Percentiles rank a stretch among this genome's conserved stretches.
Conservation (phyloP, 2,888 invertebrate species). For the Pammene fasciana region DNA sequence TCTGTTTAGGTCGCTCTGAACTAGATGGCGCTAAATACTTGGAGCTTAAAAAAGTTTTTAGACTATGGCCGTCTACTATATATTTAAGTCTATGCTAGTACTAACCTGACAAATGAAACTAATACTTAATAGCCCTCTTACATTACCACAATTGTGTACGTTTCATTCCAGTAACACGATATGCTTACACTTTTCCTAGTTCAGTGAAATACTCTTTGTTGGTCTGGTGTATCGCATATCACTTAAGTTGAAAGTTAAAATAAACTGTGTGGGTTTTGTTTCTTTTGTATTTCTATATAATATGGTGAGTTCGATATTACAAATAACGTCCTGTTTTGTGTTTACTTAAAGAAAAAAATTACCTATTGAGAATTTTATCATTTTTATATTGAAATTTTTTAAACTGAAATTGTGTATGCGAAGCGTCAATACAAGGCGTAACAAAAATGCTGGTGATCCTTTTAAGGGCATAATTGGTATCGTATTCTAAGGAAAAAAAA, state of each 20-base stretch:
- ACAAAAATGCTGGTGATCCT: too few species aligned
- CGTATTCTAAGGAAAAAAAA: too few species aligned
- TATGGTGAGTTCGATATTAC: neutral
- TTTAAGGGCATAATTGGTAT: too few species aligned
- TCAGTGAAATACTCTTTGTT: slow-evolving; percentile 20
- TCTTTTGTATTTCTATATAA: neutral
- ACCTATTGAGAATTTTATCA: too few species aligned
- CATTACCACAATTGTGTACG: slow-evolving; percentile 8
- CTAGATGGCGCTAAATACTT: too few species aligned
- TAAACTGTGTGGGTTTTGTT: slow-evolving; percentile 1
- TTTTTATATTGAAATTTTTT: too few species aligned
- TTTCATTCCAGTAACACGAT: slow-evolving; percentile 15
- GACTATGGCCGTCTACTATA: too few species aligned
- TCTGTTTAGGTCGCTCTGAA: too few species aligned
- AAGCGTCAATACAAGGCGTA: too few species aligned
- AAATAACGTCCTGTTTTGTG: neutral
- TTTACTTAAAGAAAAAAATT: neutral
- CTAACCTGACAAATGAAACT: neutral
- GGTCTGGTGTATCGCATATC: slow-evolving; percentile 6
- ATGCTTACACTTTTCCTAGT: slow-evolving; percentile 19
- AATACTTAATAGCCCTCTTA: neutral
- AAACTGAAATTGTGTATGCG: too few species aligned
- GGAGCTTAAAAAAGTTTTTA: too few species aligned
- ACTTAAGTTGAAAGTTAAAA: slow-evolving; percentile 10
- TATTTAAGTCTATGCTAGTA: too few species aligned